Conservation (phyloP, 1,140 invertebrate genomes). For the Cydia fagiglandana region DNA sequence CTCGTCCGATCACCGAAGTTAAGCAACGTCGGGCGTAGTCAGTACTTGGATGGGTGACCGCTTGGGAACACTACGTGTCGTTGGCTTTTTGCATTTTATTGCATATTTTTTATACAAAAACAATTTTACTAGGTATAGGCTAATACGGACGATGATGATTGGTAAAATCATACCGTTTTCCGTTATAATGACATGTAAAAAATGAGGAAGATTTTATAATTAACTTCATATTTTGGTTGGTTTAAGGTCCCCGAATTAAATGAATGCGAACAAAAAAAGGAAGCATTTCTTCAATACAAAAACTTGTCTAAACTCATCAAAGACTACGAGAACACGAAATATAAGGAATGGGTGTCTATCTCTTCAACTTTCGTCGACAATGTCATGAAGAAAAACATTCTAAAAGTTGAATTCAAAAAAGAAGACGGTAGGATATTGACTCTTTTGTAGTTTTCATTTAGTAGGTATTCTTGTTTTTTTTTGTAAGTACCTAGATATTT, state of each 20-base stretch:
- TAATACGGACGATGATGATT: too few relatives aligned
- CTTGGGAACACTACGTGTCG: conserved; percentile 22
- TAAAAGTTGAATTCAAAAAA: conserved; percentile 79
- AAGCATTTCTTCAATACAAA: conserved; percentile 88
- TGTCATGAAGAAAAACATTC: conserved; percentile 84
- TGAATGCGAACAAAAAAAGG: conserved; percentile 84
- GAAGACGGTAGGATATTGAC: conserved; percentile 43
- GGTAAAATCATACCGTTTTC: too few relatives aligned
- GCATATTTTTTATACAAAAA: background rate
- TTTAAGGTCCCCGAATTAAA: conserved; percentile 85
- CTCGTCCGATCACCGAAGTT: conserved; percentile 30
- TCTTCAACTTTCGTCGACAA: conserved; percentile 80
- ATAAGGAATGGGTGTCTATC: conserved; percentile 81
- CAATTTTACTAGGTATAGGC: background rate
- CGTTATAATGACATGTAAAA: too few relatives aligned
- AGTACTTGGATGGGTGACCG: conserved; percentile 32
- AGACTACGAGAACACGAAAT: conserved; percentile 86
- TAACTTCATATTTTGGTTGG: background rate
- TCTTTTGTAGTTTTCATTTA: background rate
- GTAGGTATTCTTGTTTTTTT: background rate
- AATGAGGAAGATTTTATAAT: too few relatives aligned
- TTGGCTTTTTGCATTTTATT: conserved; percentile 10
- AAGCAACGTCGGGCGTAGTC: conserved; percentile 23
- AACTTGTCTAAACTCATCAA: conserved; percentile 86
- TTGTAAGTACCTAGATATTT: background rate